Conservation (phyloP, 2,113 vertebrate species). For the Scomber colias region DNA sequence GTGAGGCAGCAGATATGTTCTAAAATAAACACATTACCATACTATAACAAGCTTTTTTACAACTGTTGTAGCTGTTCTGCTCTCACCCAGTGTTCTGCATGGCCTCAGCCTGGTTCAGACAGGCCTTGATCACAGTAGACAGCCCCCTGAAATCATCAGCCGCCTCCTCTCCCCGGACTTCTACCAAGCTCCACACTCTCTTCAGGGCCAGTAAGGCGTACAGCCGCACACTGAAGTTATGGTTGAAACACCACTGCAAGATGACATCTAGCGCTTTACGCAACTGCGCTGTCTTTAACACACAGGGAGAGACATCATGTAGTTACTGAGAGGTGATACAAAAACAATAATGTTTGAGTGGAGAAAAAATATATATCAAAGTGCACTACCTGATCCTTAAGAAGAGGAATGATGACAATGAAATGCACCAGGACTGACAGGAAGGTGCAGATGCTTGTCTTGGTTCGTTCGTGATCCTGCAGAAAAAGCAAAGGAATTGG, state of each 20-base stretch:
- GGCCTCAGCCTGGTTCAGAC: conserved; percentile 90
- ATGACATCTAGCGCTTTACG: conserved; percentile 86
- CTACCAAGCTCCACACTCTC: conserved; percentile 89
- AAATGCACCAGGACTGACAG: conserved; percentile 93
- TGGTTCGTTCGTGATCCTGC: conserved; percentile 93
- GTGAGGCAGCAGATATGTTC: conserved; percentile 8
- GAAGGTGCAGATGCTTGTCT: conserved; percentile 94
- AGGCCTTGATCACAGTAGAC: conserved; percentile 88
- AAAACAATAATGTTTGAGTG: not conserved
- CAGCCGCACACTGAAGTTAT: conserved; percentile 94
- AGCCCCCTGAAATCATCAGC: conserved; percentile 78
- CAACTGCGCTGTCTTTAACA: conserved; percentile 82
- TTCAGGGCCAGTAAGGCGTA: conserved; percentile 93
- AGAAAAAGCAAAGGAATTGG: conserved; percentile 29
- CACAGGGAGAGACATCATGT: not conserved
- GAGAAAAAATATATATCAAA: not conserved
- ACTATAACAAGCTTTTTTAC: not conserved
- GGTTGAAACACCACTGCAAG: conserved; percentile 93
- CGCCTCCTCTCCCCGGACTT: conserved; percentile 61
- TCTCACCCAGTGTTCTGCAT: conserved; percentile 91
- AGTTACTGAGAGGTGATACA: not conserved
- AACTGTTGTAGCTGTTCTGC: not conserved
- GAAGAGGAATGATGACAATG: conserved; percentile 85
- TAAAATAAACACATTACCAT: not conserved
- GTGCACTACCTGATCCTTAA: conserved; percentile 84